Evolutionary conservation across 2,888 invertebrate genomes (phyloP).

Genomic region (Mongoloraphidia duomilia): DNA sequence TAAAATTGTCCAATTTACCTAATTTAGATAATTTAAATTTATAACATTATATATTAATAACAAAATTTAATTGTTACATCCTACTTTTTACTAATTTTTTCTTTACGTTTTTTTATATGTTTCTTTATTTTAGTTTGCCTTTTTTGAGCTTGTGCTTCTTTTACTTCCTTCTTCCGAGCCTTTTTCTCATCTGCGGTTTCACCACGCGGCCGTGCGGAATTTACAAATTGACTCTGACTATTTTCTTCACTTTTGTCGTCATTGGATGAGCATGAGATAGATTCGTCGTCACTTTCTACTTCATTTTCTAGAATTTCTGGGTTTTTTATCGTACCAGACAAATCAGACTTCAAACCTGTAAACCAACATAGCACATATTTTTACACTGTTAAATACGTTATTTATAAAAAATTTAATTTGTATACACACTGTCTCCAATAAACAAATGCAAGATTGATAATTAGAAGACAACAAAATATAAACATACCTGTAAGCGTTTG

Average conservation of each 20-base stretch:
- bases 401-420: not conserved
- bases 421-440: not conserved
- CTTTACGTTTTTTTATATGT: slow-evolving; percentile 81
- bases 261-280: slow-evolving; percentile 21
- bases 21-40: too few species aligned
- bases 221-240: slow-evolving; percentile 40
- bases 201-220: slow-evolving; percentile 53
- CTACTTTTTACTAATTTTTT: slow-evolving; percentile 41
- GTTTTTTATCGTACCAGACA: slow-evolving; percentile 53
- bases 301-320: slow-evolving; percentile 47
- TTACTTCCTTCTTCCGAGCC: slow-evolving; percentile 74
- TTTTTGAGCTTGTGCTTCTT: slow-evolving; percentile 77
- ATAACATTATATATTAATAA: not conserved
- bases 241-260: slow-evolving; percentile 15
- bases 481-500: slow-evolving; percentile 51
- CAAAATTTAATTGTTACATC: slow-evolving; percentile 10
- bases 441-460: not conserved
- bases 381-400: too few species aligned
- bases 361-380: not conserved
- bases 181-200: slow-evolving; percentile 72
- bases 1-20: too few species aligned
- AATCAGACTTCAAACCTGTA: slow-evolving; percentile 58
- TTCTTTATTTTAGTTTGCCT: slow-evolving; percentile 84
- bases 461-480: not conserved
- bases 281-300: slow-evolving; percentile 22